Percentiles rank a stretch among this genome's conserved stretches.
phyloP scores from a whole-genome alignment of 2,888 invertebrate genomes.

The Eilema griseolum region DNA sequence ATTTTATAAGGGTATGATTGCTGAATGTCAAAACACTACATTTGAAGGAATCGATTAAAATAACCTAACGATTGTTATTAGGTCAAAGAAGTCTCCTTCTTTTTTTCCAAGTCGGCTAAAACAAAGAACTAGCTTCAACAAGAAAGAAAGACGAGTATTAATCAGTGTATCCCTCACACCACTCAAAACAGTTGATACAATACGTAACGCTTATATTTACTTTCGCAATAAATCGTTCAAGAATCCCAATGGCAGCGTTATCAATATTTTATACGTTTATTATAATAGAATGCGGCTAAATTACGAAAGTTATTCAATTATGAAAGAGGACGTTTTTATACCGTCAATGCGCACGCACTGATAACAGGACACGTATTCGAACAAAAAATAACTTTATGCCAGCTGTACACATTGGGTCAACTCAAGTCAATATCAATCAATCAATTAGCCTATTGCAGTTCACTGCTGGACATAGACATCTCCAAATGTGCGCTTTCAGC shows the following conservation, averaged over 20 bases:
- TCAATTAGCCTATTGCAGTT: too few relatives aligned
- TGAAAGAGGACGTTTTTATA: conserved; percentile 27
- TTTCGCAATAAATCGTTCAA: conserved; percentile 39
- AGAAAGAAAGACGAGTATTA: not conserved
- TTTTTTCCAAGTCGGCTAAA: too few relatives aligned
- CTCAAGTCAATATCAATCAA: too few relatives aligned
- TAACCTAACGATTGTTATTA: too few relatives aligned
- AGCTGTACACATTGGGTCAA: not conserved
- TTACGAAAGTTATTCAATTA: conserved; percentile 39
- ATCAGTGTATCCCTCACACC: not conserved
- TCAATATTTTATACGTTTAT: conserved; percentile 17
- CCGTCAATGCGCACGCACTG: conserved; percentile 8
- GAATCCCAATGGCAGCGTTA: conserved; percentile 25
- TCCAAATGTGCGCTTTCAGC: too few relatives aligned
- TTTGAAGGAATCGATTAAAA: too few relatives aligned
- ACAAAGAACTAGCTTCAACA: not conserved
- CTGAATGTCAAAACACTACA: too few relatives aligned
- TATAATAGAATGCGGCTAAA: conserved; percentile 17
- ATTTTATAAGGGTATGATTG: too few relatives aligned
- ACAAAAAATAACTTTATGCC: not conserved
- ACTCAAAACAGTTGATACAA: conserved; percentile 15
- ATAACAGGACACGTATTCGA: not conserved
- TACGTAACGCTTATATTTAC: conserved; percentile 21
- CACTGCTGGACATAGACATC: too few relatives aligned
- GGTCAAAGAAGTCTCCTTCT: too few relatives aligned